Evolutionary conservation across 2,797 vertebrate genomes (phyloP), one percentile per base, ranked within the genome.

Genomic region (Erpetoichthys calabaricus): DNA sequence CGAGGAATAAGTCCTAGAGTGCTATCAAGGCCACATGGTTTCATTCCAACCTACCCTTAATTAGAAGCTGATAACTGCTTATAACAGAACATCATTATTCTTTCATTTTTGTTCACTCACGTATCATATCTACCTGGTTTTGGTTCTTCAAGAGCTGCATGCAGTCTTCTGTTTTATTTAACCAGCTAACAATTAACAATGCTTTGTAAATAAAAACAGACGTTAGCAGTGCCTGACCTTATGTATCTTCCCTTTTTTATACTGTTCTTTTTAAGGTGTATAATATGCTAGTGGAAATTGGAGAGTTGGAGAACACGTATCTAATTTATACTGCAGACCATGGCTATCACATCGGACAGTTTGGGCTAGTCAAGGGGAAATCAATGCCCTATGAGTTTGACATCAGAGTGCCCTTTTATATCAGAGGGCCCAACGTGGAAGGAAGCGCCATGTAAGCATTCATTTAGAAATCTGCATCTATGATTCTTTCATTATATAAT

Each of bases 331-430:
- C 94, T 0, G 91, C 94, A 0, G 94, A 98, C 62, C 94, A 98
- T 1, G 94, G 94, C 7, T 98, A 98, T 75, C 94, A 98, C 75
- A 94, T 98, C 44, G 94, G 94, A 60, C 94, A 98, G 77, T 97
- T 97, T 5, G 94, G 94, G 42, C 80, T 97, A 58, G 92, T 98
- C 57, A 98, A 98, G 81, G 94, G 94, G 59, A 98, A 98, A 78
- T 98, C 94, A 47, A 96, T 97, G 92, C 94, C 94, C 0, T 98
- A 97, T 0, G 94, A 97, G 75, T 97, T 98, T 9, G 94, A 97
- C 76, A 94, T 97, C 80, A 73, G 94, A 72, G 94, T 98, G 58
- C 94, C 94, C 0, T 97, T 98, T 74, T 97, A 88, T 57, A 78
- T 97, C 65, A 75, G 94, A 64, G 94, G 94, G 62, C 94, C 94